Evolutionary conservation across 1,140 invertebrate genomes (phyloP).

Genomic region (Coptotermes formosanus): DNA sequence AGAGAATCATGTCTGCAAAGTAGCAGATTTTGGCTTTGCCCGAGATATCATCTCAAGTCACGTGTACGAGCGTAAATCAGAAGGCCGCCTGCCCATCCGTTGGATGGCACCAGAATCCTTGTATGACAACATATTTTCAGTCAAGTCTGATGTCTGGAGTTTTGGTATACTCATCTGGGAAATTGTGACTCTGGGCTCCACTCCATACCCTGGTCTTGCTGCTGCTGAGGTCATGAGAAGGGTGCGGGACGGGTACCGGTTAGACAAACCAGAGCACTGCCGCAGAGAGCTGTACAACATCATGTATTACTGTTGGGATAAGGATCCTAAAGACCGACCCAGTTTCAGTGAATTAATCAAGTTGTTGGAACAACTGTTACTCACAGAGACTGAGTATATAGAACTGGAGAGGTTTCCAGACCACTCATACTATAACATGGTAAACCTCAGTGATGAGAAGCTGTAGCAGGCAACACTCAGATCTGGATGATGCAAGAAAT

Average conservation of each 20-base stretch:
- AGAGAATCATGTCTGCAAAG: slow-evolving; percentile 85
- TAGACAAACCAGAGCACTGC: slow-evolving; percentile 88
- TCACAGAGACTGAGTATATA: slow-evolving; percentile 90
- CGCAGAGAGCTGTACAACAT: slow-evolving; percentile 86
- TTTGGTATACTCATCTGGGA: slow-evolving; percentile 93
- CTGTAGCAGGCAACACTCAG: slow-evolving; percentile 41
- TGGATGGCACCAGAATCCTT: slow-evolving; percentile 96
- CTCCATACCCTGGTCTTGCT: slow-evolving; percentile 83
- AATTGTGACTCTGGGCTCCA: slow-evolving; percentile 76
- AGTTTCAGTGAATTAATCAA: slow-evolving; percentile 75
- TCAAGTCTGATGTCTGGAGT: slow-evolving; percentile 91
- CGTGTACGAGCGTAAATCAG: slow-evolving; percentile 89
- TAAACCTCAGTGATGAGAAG: slow-evolving; percentile 82
- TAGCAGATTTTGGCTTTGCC: slow-evolving; percentile 92
- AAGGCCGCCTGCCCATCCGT: slow-evolving; percentile 68
- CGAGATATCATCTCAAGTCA: slow-evolving; percentile 78
- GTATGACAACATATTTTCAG: slow-evolving; percentile 87
- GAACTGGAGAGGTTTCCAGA: slow-evolving; percentile 90
- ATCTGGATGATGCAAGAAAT: too few species aligned
- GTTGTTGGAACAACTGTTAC: slow-evolving; percentile 75
- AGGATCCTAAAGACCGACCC: slow-evolving; percentile 72
- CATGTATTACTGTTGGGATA: slow-evolving; percentile 93
- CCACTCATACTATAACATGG: slow-evolving; percentile 90
- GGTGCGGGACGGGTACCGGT: slow-evolving; percentile 60
- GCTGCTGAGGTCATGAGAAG: slow-evolving; percentile 80